Conservation (phyloP, 2,888 invertebrate species). For the Eupithecia exiguata region DNA sequence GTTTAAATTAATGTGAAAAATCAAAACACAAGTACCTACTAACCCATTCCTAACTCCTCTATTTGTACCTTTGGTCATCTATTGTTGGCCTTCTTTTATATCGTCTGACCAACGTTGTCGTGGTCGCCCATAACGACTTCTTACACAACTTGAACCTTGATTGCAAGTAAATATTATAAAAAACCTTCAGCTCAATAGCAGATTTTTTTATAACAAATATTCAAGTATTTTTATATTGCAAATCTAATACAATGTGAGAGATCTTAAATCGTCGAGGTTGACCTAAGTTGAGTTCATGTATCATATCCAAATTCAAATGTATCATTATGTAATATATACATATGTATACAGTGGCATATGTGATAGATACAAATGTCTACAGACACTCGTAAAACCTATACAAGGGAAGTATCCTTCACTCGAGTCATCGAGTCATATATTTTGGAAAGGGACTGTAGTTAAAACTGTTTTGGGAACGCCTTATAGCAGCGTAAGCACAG, state of each 20-base stretch:
- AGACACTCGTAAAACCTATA: conserved; percentile 15
- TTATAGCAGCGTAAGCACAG: conserved; percentile 58
- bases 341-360: too few relatives aligned
- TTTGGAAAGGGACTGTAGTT: conserved; percentile 45
- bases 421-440: conserved; percentile 34
- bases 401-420: conserved; percentile 34
- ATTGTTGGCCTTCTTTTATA: background rate
- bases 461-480: conserved; percentile 54
- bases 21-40: too few relatives aligned
- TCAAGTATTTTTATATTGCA: too few relatives aligned
- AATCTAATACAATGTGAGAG: too few relatives aligned
- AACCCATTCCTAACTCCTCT: background rate
- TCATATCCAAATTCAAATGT: too few relatives aligned
- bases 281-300: too few relatives aligned
- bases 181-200: conserved; percentile 22
- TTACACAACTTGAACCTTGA: conserved; percentile 32
- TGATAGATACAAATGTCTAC: too few relatives aligned
- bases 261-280: too few relatives aligned
- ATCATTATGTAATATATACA: too few relatives aligned
- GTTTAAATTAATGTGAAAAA: too few relatives aligned
- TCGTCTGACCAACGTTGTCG: background rate
- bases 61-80: background rate
- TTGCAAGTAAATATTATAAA: conserved; percentile 6
- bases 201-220: conserved; percentile 18
- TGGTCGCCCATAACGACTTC: background rate